Evolutionary conservation across 1,140 invertebrate species (phyloP).

Genomic region (Contarinia nasturtii): DNA sequence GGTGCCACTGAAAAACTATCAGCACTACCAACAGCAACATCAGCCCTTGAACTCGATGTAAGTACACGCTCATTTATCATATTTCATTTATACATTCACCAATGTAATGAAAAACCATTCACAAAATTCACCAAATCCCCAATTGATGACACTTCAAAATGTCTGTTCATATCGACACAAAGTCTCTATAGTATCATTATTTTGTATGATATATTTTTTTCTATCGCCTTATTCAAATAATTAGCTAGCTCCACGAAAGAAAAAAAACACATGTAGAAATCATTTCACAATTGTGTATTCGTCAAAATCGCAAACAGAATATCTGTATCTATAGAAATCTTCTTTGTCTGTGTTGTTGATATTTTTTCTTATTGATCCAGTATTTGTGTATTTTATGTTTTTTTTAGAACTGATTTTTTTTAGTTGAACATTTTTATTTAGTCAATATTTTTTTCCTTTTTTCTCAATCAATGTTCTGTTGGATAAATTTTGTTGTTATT

Average conservation of each 20-base stretch:
- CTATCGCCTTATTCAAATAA: slow-evolving; percentile 5
- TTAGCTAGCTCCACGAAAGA: no score
- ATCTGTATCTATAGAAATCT: not conserved
- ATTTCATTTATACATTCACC: not conserved
- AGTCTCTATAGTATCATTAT: slow-evolving; percentile 16
- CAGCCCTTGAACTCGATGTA: slow-evolving; percentile 24
- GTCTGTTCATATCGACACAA: slow-evolving; percentile 11
- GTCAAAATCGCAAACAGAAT: not conserved
- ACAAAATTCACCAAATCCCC: slow-evolving; percentile 2
- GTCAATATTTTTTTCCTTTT: not conserved
- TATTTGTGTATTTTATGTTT: not conserved
- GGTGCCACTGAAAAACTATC: slow-evolving; percentile 31
- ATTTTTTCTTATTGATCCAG: not conserved
- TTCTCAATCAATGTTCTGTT: not conserved
- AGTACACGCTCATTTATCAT: slow-evolving; percentile 10
- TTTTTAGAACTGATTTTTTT: not conserved
- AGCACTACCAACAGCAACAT: slow-evolving; percentile 22
- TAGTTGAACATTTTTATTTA: not conserved
- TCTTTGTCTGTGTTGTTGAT: not conserved
- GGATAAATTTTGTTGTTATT: no score
- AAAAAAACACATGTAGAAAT: slow-evolving; percentile 11
- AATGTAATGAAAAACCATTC: not conserved
- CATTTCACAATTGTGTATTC: slow-evolving; percentile 12
- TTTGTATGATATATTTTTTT: slow-evolving; percentile 7
- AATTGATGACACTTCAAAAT: slow-evolving; percentile 6